Evolutionary conservation across 2,888 invertebrate genomes (phyloP), one percentile per base, ranked within the genome.

Genomic region (Odontothrips loti): DNA sequence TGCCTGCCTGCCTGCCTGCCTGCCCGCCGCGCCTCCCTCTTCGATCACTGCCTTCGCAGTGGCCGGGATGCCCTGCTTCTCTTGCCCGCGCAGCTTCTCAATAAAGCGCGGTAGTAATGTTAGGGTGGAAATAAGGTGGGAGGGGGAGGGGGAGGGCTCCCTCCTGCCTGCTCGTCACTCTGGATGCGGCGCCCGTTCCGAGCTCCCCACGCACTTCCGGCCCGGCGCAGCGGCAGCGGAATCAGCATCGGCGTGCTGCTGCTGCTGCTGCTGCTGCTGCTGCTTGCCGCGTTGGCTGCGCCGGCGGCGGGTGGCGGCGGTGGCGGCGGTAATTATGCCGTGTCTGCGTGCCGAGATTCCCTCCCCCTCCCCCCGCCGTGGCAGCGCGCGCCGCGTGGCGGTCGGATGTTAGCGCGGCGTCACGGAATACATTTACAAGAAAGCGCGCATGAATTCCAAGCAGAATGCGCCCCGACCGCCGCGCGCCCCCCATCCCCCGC

Each of bases 381-480:
- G 3, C 34, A 43, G 58, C 58, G 58, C 58, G n/a, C 51, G 58
- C 68, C 34, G 68, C 23, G 23, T 68, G 68, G 34, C 34, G 34
- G 68, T 23, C 68, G 68, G 68, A 75, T 75, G 68, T 75, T 75
- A 27, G 68, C 68, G 68, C 68, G 23, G 27, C 27, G 68, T 27
- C 68, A 75, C 68, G 68, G 68, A 75, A 75, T 75, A 75, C 68
- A 75, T 75, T 75, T 75, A 75, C 68, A 75, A 75, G 68, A 75
- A 75, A 75, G 68, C 68, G 68, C 68, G 68, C 68, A 75, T 75
- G 68, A 75, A 75, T 75, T 27, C 68, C 68, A 75, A 75, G 68
- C 68, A 75, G 68, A 12, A 17, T 58, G 51, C 51, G 15, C 10
- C 48, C 48, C 9, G 48, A 12, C 48, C 10, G 48, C n/a, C n/a